Percentiles rank a stretch among this genome's conserved stretches.
Conservation (phyloP, 2,797 vertebrate species). For the Buceros bicornis region DNA sequence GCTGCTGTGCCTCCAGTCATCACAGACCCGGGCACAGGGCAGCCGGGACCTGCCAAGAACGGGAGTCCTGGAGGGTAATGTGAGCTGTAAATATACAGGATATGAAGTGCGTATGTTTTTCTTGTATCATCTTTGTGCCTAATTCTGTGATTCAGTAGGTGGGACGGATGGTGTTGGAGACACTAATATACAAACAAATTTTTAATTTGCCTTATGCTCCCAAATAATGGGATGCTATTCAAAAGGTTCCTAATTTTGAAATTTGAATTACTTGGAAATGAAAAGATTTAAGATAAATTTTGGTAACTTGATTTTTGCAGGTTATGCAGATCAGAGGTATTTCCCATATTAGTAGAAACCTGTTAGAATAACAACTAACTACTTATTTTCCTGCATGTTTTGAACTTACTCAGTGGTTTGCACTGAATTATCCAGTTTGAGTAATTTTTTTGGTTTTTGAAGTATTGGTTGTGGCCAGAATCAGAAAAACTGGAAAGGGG, state of each 20-base stretch:
- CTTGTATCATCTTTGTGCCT: neutral
- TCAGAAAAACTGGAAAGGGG: neutral
- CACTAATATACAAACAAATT: neutral
- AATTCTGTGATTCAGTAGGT: neutral
- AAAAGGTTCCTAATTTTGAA: neutral
- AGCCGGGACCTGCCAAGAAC: no score
- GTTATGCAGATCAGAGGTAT: rapidly evolving
- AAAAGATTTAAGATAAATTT: neutral
- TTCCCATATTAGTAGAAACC: neutral
- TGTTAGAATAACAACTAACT: neutral
- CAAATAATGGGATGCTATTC: neutral
- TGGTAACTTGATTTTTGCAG: neutral
- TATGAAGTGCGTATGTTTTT: neutral
- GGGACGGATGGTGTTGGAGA: neutral
- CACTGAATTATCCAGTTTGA: neutral
- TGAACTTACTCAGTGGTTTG: neutral
- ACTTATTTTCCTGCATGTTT: neutral
- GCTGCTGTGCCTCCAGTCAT: no score
- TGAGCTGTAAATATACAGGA: neutral
- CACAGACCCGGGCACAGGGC: no score
- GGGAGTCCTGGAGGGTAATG: neutral
- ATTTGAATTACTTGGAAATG: neutral
- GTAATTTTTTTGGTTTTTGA: neutral
- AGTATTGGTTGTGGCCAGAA: neutral
- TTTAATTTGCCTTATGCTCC: neutral